Evolutionary conservation across 2,888 invertebrate species (phyloP).

Genomic region (Amblyjoppa proteus): DNA sequence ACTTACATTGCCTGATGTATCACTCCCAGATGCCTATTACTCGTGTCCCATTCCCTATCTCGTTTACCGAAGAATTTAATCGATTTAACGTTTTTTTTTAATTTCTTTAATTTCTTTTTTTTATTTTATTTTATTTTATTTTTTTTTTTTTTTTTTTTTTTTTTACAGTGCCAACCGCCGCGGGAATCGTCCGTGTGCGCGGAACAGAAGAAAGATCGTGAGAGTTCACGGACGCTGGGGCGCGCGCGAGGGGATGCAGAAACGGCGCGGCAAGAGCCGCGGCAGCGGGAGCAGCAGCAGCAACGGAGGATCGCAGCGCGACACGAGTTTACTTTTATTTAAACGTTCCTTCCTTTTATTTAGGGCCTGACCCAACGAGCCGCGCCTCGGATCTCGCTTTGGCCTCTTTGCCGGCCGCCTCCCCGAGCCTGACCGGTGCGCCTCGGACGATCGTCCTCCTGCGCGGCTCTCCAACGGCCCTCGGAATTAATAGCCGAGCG

Average conservation of each 20-base stretch:
- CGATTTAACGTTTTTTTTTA: slow-evolving; percentile 48
- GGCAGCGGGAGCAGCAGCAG: slow-evolving; percentile 38
- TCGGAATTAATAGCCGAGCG: slow-evolving; percentile 82
- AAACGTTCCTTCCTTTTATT: slow-evolving; percentile 84
- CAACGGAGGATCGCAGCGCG: slow-evolving; percentile 70
- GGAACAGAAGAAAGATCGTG: slow-evolving; percentile 61
- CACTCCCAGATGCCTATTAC: slow-evolving; percentile 22
- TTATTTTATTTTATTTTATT: slow-evolving; percentile 36
- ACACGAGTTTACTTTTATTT: slow-evolving; percentile 85
- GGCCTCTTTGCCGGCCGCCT: slow-evolving; percentile 76
- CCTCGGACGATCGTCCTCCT: slow-evolving; percentile 70
- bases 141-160: slow-evolving; percentile 21
- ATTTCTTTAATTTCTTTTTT: background rate
- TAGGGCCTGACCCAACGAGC: slow-evolving; percentile 82
- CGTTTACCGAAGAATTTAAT: slow-evolving; percentile 52
- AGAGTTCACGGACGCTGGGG: slow-evolving; percentile 62
- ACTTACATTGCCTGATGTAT: slow-evolving; percentile 22
- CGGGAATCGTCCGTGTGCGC: slow-evolving; percentile 13
- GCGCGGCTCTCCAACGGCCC: slow-evolving; percentile 72
- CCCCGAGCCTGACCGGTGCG: slow-evolving; percentile 59
- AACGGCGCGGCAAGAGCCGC: slow-evolving; percentile 48
- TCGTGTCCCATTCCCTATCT: slow-evolving; percentile 31
- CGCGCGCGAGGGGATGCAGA: slow-evolving; percentile 38
- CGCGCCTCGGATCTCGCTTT: slow-evolving; percentile 71
- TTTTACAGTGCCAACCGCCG: background rate